These are phyloP conservation scores for Camarhynchus parvulus DNA, from an alignment of 2,113 vertebrate species.

Conservation along the genomic window DNA sequence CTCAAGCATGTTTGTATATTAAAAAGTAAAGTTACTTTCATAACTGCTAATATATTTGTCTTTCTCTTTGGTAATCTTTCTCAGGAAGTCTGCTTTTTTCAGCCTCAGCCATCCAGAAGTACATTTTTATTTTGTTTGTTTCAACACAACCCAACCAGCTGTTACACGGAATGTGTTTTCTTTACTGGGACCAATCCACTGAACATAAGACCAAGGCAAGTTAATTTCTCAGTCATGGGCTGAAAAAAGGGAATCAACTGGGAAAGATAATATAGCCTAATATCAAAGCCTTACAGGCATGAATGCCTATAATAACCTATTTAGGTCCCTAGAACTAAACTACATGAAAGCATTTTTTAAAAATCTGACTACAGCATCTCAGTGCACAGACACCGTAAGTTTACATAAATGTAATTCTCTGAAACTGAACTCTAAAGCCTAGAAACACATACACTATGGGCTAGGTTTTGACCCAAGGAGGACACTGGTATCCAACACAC, in stretches of 20 bases:
- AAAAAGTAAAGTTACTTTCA: background rate
- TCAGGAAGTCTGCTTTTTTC: background rate
- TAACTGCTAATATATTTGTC: background rate
- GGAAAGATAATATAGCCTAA: background rate
- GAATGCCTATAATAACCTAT: background rate
- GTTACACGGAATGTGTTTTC: background rate
- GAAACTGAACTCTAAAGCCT: background rate
- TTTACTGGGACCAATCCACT: background rate
- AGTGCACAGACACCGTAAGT: background rate
- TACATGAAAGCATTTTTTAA: background rate
- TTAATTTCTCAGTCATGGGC: background rate
- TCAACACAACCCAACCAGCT: background rate
- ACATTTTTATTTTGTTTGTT: background rate
- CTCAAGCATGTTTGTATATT: background rate
- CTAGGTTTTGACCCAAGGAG: background rate
- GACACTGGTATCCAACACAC: background rate
- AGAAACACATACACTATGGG: background rate
- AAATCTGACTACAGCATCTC: background rate
- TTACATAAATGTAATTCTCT: background rate
- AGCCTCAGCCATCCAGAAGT: background rate
- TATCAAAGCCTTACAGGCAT: background rate
- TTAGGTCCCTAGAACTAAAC: background rate
- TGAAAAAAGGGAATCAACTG: background rate
- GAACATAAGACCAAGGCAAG: background rate
- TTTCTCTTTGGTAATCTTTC: background rate